Percentiles rank a stretch among this genome's conserved stretches.
These are phyloP conservation scores for Petrophora chlorosata DNA, from an alignment of 2,888 invertebrate genomes.

Conservation along the genomic window DNA sequence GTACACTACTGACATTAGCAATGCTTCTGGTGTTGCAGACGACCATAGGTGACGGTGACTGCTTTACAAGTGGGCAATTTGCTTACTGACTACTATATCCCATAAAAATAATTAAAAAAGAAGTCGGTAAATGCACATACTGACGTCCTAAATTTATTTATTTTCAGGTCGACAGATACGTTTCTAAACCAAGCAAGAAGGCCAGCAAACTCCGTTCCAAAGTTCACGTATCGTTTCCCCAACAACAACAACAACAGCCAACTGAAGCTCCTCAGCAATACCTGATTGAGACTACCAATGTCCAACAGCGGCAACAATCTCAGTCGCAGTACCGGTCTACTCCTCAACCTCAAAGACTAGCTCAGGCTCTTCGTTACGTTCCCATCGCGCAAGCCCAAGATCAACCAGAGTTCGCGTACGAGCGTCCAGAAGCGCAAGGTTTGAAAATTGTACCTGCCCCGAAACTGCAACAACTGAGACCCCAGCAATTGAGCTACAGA, in stretches of 20 bases:
- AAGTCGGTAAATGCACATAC: no score
- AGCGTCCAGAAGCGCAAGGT: slow-evolving; percentile 71
- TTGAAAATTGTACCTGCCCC: slow-evolving; percentile 76
- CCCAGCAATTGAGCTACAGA: slow-evolving; percentile 60
- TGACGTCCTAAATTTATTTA: background rate
- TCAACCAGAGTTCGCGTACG: slow-evolving; percentile 60
- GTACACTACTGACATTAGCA: no score
- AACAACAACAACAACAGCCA: no score
- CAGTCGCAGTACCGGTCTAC: slow-evolving; percentile 53
- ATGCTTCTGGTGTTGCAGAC: no score
- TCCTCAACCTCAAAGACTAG: slow-evolving; percentile 56
- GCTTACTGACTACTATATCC: no score
- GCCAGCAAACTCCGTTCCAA: slow-evolving; percentile 70
- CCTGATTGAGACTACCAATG: slow-evolving; percentile 77
- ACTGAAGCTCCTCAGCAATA: slow-evolving; percentile 76
- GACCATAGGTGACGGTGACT: no score
- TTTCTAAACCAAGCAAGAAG: slow-evolving; percentile 73
- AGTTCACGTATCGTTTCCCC: slow-evolving; percentile 54
- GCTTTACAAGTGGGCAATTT: no score
- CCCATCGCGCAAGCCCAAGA: slow-evolving; percentile 52
- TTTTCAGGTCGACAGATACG: slow-evolving; percentile 73
- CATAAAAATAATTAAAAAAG: no score
- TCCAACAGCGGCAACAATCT: slow-evolving; percentile 60
- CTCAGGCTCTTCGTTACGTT: slow-evolving; percentile 63
- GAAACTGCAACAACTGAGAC: slow-evolving; percentile 59